These are phyloP conservation scores for Sogatella furcifera DNA, from an alignment of 1,140 invertebrate genomes.

Conservation along the genomic window DNA sequence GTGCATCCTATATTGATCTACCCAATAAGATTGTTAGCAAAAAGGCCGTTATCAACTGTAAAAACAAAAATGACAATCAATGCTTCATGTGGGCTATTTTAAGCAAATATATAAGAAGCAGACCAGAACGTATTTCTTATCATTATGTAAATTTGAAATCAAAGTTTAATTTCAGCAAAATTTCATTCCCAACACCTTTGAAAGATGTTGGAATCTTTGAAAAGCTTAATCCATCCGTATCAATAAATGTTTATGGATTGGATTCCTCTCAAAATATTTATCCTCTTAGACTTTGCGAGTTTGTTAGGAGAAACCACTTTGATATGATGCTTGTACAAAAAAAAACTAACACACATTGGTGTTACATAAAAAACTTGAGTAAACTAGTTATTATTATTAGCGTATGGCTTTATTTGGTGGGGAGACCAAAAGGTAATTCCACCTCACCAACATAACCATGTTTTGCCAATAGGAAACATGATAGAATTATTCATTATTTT, in stretches of 20 bases:
- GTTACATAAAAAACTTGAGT: slow-evolving; percentile 6
- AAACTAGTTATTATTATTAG: too few species aligned
- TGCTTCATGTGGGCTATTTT: slow-evolving; percentile 8
- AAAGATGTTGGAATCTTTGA: slow-evolving; percentile 5
- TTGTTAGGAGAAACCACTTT: not conserved
- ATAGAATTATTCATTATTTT: too few species aligned
- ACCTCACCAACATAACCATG: too few species aligned
- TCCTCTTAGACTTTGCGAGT: slow-evolving; percentile 1
- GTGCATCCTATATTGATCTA: not conserved
- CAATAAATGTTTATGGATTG: slow-evolving; percentile 10
- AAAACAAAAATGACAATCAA: not conserved
- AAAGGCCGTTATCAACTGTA: not conserved
- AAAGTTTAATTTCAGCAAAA: slow-evolving; percentile 1
- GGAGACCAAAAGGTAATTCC: too few species aligned
- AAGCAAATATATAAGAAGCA: not conserved
- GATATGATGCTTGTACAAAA: slow-evolving; percentile 3
- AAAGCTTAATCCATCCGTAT: slow-evolving; percentile 1
- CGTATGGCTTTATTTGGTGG: too few species aligned
- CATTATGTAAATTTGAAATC: not conserved
- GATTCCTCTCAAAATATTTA: not conserved
- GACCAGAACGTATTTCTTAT: not conserved
- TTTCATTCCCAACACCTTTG: slow-evolving; percentile 2
- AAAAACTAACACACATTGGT: not conserved
- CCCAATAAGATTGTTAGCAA: not conserved
- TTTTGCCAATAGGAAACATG: too few species aligned